A percentile compares a stretch with the other conserved stretches of the same genome.
Evolutionary conservation across 2,888 invertebrate species (phyloP).

Genomic region (Parthenolecanium corni): DNA sequence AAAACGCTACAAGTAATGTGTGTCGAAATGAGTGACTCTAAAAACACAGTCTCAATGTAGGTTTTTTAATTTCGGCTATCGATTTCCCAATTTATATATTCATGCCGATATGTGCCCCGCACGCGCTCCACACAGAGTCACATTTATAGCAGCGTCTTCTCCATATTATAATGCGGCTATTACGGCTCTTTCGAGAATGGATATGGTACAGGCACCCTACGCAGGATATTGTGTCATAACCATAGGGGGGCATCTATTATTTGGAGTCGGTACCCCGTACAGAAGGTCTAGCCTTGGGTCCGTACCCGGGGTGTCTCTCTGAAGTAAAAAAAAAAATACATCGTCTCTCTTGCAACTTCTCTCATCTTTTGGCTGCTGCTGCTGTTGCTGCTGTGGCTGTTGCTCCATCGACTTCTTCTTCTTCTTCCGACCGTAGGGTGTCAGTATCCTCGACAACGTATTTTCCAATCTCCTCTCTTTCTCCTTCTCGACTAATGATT

Average conservation of each 20-base stretch:
- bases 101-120: not conserved
- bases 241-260: constrained; percentile 5
- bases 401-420: not conserved
- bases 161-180: constrained; percentile 11
- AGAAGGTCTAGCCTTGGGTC: constrained; percentile 27
- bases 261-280: constrained; percentile 20
- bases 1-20: not conserved
- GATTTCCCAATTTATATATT: constrained; percentile 21
- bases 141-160: not conserved
- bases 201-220: constrained; percentile 13
- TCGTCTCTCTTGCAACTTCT: not conserved
- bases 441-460: constrained; percentile 15
- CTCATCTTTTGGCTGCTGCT: not conserved
- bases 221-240: constrained; percentile 26
- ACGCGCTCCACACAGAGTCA: not conserved
- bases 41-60: constrained; percentile 26
- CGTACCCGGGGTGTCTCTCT: constrained; percentile 22
- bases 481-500: not conserved
- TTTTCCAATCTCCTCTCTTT: not conserved
- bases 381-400: no score
- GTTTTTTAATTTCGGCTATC: constrained; percentile 14
- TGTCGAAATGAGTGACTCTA: constrained; percentile 20
- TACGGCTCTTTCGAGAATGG: no score
- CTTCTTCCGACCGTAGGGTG: constrained; percentile 17
- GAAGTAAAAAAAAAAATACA: no score